phyloP scores from a whole-genome alignment of 2,797 vertebrate genomes.

The Nyctalus aviator region DNA sequence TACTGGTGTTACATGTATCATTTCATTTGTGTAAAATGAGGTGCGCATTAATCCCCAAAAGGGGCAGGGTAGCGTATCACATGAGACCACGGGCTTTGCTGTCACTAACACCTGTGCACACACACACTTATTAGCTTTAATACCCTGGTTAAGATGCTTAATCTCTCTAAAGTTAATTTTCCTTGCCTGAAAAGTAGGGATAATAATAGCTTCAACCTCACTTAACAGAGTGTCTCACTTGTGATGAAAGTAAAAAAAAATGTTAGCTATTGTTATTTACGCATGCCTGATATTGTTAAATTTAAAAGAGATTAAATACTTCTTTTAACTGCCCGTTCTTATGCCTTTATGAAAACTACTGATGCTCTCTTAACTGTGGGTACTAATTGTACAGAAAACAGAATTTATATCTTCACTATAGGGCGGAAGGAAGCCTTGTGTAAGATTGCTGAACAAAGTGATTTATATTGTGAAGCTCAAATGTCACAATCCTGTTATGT shows the following conservation, averaged over 20 bases:
- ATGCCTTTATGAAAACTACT: not conserved
- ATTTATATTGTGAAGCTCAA: not conserved
- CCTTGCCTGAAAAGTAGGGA: not conserved
- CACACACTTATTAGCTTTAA: not conserved
- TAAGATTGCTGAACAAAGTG: not conserved
- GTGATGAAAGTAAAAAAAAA: slow-evolving; percentile 30
- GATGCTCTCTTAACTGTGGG: not conserved
- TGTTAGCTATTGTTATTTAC: not conserved
- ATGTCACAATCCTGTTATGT: not conserved
- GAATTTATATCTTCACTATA: not conserved
- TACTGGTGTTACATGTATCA: not conserved
- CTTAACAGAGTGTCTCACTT: not conserved
- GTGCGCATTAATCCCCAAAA: not conserved
- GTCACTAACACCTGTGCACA: not conserved
- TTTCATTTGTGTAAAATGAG: not conserved
- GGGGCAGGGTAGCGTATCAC: not conserved
- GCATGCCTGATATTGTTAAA: not conserved
- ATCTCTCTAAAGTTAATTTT: not conserved
- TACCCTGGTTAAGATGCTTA: not conserved
- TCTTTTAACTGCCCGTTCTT: not conserved
- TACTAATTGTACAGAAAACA: not conserved
- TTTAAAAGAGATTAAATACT: slow-evolving; percentile 18
- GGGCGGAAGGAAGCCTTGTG: not conserved
- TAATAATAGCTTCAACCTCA: not conserved
- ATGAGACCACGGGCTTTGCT: not conserved